Conservation (phyloP, 2,797 vertebrate species). For the Melanotaenia boesemani region DNA sequence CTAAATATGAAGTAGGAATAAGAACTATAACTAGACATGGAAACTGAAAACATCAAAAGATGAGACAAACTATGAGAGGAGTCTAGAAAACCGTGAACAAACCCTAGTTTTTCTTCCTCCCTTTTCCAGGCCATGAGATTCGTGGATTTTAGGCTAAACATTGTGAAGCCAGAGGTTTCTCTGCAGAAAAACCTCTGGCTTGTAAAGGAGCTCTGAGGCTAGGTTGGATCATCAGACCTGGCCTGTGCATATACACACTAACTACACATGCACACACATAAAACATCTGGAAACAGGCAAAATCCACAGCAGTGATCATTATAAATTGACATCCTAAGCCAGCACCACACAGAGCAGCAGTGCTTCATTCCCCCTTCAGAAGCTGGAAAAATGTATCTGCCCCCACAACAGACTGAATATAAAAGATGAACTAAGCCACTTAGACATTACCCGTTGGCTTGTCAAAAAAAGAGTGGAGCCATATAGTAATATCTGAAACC, state of each 20-base stretch:
- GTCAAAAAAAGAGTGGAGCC: neutral
- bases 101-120: too few relatives aligned
- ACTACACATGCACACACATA: neutral
- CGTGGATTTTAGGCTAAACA: neutral
- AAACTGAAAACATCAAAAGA: neutral
- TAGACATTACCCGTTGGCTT: too few relatives aligned
- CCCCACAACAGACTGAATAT: neutral
- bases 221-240: neutral
- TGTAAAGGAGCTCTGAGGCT: neutral
- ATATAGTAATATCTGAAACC: neutral
- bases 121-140: neutral
- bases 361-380: neutral
- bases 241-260: neutral
- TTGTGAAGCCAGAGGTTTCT: neutral
- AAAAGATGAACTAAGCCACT: too few relatives aligned
- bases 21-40: too few relatives aligned
- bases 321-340: slow-evolving; percentile 18
- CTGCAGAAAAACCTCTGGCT: neutral
- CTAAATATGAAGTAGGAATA: neutral
- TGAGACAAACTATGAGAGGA: neutral
- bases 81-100: neutral
- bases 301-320: slow-evolving; percentile 28
- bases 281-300: neutral
- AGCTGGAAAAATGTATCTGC: neutral
- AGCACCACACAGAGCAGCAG: neutral